These are phyloP conservation scores for Perccottus glenii DNA, from an alignment of 2,113 vertebrate species.

Conservation along the genomic window DNA sequence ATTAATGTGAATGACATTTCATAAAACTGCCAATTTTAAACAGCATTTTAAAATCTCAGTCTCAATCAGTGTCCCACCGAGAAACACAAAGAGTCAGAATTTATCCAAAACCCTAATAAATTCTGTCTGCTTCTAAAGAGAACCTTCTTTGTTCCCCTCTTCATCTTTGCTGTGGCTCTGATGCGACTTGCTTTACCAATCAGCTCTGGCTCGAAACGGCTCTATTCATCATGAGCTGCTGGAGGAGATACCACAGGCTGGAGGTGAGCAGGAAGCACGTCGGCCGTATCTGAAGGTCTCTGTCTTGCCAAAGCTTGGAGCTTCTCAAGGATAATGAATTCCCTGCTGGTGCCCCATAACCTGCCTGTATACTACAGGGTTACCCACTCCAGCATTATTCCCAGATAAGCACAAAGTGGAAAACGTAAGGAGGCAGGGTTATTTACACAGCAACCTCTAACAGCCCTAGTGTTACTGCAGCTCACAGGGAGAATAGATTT, in stretches of 20 bases:
- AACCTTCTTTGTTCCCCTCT: conserved; percentile 41
- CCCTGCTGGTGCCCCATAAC: conserved; percentile 50
- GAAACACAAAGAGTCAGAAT: conserved; percentile 34
- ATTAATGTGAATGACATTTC: no score
- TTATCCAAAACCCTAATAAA: conserved; percentile 33
- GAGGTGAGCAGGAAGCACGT: conserved; percentile 48
- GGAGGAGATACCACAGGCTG: conserved; percentile 57
- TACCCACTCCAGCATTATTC: conserved; percentile 39
- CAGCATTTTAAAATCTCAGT: not conserved
- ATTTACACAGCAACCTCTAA: conserved; percentile 26
- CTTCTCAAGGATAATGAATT: conserved; percentile 71
- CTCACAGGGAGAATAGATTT: conserved; percentile 26
- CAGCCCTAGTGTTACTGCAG: not conserved
- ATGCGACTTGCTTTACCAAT: conserved; percentile 58
- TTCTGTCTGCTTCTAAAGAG: conserved; percentile 40
- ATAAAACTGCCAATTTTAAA: not conserved
- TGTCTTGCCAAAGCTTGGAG: conserved; percentile 35
- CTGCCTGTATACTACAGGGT: conserved; percentile 47
- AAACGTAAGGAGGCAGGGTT: conserved; percentile 49
- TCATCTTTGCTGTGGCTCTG: conserved; percentile 46
- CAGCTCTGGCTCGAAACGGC: conserved; percentile 47
- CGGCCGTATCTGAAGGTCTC: conserved; percentile 65
- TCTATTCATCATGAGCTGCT: conserved; percentile 71
- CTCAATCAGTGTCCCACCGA: conserved; percentile 16
- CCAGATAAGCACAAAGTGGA: conserved; percentile 52